These are phyloP conservation scores for Corynorhinus townsendii DNA, from an alignment of 2,113 vertebrate species.

Conservation along the genomic window DNA sequence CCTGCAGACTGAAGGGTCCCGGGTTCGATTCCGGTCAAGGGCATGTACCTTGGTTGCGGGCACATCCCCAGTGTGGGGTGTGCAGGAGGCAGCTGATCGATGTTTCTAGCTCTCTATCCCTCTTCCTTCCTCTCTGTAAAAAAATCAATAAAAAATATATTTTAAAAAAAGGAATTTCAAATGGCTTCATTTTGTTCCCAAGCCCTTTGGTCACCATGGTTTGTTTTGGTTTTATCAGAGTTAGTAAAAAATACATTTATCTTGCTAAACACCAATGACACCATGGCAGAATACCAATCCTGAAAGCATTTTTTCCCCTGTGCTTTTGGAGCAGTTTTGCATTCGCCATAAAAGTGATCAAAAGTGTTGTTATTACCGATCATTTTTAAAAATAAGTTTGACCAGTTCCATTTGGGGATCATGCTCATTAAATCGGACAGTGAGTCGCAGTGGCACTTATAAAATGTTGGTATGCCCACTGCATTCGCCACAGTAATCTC, in stretches of 20 bases:
- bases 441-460: constrained; percentile 57
- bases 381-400: background rate
- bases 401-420: constrained; percentile 21
- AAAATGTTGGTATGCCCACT: background rate
- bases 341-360: background rate
- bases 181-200: constrained; percentile 1
- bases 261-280: background rate
- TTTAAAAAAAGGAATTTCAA: too few species aligned
- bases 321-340: background rate
- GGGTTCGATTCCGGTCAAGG: too few species aligned
- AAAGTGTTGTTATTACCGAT: background rate
- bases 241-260: constrained; percentile 29
- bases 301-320: background rate
- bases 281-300: background rate
- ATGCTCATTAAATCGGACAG: constrained; percentile 57
- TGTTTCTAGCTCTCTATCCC: too few species aligned
- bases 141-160: too few species aligned
- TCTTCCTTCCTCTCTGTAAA: too few species aligned
- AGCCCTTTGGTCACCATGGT: background rate
- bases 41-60: too few species aligned
- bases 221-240: constrained; percentile 30
- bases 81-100: too few species aligned
- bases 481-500: constrained; percentile 52
- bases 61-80: too few species aligned
- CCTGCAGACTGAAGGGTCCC: too few species aligned